Base-by-base conservation (phyloP, 2,888 invertebrate species). In the Chrysodeixis includens region DNA sequence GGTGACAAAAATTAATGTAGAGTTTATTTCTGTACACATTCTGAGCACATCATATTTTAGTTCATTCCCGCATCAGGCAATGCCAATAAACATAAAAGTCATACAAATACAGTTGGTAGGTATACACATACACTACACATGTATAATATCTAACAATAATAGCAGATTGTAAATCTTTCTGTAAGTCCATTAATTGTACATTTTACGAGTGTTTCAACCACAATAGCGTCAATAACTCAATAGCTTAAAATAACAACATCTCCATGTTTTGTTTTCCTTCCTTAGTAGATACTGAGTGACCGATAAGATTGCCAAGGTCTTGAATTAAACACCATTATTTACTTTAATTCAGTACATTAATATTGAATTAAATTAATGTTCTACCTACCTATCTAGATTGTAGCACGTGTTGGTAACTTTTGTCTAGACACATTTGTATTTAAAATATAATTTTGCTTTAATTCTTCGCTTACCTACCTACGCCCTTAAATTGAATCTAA, bases 161-260 rank as follows among this genome's bases (percentile, higher is more conserved):
- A n/a, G n/a, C 40, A 40, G 40, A 40, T 40, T 40, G 40, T 40
- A 40, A 40, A 40, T 40, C 40, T 40, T 40, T 40, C 40, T 7
- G 40, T n/a, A 40, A n/a, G 40, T 6, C 40, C 40, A 40, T 40
- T 40, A 40, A 40, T n/a, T 40, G 14, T 40, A 40, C n/a, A 40
- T 40, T 40, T 40, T 40, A 40, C 40, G 40, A 40, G 4, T 7
- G n/a, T 40, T 40, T 6, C 40, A n/a, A n/a, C 40, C 40, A 40
- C 40, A 40, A 40, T 40, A n/a, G 40, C 40, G 40, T n/a, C 40
- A 40, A 40, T 40, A 40, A 40, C 40, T 40, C 40, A 40, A 40
- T 40, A n/a, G n/a, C n/a, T 35, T 40, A 40, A n/a, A 40, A 40
- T 40, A 40, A 40, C 40, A 40, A 40, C 40, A 40, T 6, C n/a